Percentiles rank a stretch among this genome's conserved stretches.
phyloP scores from a whole-genome alignment of 1,140 invertebrate genomes.

The Psilanteris sp. region DNA sequence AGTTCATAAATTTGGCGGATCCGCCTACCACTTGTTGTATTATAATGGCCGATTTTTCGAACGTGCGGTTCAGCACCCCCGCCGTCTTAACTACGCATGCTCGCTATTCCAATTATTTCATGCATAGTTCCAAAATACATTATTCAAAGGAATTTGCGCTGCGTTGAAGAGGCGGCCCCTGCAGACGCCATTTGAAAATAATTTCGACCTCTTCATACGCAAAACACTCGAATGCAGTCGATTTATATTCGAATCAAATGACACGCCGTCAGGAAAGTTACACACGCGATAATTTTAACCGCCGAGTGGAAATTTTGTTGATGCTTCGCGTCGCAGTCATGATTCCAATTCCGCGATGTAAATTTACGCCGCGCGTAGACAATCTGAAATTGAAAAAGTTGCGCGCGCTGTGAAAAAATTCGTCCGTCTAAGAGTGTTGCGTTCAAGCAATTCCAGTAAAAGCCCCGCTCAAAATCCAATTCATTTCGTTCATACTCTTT shows the following conservation, averaged over 20 bases:
- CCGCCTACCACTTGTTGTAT: no score
- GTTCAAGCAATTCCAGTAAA: conserved; percentile 40
- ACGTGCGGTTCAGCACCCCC: no score
- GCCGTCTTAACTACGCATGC: not conserved
- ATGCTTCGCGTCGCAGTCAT: not conserved
- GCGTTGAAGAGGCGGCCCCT: no score
- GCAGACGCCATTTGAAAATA: no score
- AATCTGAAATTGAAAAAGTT: conserved; percentile 45
- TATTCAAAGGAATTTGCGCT: conserved; percentile 2
- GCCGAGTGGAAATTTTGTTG: conserved; percentile 3
- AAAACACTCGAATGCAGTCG: not conserved
- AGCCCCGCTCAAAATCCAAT: conserved; percentile 39
- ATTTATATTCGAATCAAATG: conserved; percentile 28
- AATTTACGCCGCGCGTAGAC: conserved; percentile 25
- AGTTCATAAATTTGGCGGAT: no score
- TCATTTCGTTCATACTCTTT: conserved; percentile 15
- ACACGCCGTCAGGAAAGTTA: conserved; percentile 6
- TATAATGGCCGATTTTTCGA: no score
- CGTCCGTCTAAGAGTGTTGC: not conserved
- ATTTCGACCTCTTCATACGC: not conserved
- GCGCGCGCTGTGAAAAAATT: conserved; percentile 12
- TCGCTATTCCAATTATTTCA: not conserved
- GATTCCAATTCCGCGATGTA: not conserved
- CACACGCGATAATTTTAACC: conserved; percentile 2
- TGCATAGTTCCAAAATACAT: conserved; percentile 7